phyloP scores from a whole-genome alignment of 1,140 invertebrate genomes.

The Paracyclopina nana region DNA sequence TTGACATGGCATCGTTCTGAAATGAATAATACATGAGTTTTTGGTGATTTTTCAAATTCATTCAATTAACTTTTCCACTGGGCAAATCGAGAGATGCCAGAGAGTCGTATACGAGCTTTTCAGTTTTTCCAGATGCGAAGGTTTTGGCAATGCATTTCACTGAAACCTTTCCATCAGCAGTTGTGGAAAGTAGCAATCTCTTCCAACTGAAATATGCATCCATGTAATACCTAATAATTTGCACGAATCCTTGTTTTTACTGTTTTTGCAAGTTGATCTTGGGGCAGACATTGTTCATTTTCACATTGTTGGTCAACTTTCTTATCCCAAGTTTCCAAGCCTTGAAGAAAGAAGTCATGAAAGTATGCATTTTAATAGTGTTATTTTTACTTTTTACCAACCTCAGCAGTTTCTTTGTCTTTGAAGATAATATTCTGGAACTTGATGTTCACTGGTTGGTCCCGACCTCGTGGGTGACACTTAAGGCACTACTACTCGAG shows the following conservation, averaged over 20 bases:
- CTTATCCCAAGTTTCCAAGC: conserved; percentile 72
- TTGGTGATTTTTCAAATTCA: conserved; percentile 14
- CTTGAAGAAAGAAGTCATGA: conserved; percentile 12
- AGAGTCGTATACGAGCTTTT: conserved; percentile 94
- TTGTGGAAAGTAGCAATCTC: conserved; percentile 74
- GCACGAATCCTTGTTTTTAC: conserved; percentile 41
- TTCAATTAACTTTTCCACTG: conserved; percentile 55
- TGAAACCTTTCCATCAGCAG: conserved; percentile 84
- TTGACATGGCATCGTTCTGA: conserved; percentile 80
- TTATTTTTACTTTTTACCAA: conserved; percentile 27
- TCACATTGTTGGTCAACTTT: conserved; percentile 83
- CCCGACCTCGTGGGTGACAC: too few relatives aligned
- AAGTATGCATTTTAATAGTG: conserved; percentile 7
- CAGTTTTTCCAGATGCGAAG: conserved; percentile 93
- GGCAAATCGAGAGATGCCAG: conserved; percentile 79
- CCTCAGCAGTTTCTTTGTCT: conserved; percentile 74
- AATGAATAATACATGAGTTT: conserved; percentile 18
- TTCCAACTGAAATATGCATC: conserved; percentile 61
- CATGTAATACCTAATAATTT: conserved; percentile 5
- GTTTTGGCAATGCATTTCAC: conserved; percentile 89
- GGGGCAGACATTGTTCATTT: conserved; percentile 88
- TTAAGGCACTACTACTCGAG: too few relatives aligned
- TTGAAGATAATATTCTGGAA: conserved; percentile 88
- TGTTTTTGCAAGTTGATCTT: conserved; percentile 91
- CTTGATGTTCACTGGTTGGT: too few relatives aligned